Percentiles rank a stretch among this genome's conserved stretches.
Evolutionary conservation across 2,797 vertebrate species (phyloP).

Genomic region (Bradypodion ventrale): DNA sequence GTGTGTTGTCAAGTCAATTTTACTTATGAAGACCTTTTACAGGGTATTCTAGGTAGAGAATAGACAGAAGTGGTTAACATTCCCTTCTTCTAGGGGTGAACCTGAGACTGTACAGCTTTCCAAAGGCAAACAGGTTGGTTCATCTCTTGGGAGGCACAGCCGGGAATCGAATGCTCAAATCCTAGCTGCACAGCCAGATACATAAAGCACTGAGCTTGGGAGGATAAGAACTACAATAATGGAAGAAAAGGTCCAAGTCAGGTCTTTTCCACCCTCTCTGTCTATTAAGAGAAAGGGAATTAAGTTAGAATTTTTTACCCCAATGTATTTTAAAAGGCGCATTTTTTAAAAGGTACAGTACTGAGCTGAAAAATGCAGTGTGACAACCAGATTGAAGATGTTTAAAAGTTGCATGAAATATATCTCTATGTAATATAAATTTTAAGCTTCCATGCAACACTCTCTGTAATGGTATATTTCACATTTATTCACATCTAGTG

Average conservation of each 20-base stretch:
- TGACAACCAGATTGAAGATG: constrained; percentile 77
- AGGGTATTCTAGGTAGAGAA: no score
- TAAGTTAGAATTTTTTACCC: constrained; percentile 66
- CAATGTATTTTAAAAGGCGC: constrained; percentile 69
- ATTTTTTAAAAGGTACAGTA: constrained; percentile 79
- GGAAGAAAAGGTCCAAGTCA: neutral
- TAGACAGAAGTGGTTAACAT: no score
- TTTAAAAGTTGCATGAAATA: constrained; percentile 76
- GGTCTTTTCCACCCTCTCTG: neutral
- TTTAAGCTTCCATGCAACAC: constrained; percentile 77
- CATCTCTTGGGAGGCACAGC: no score
- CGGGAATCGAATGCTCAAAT: no score
- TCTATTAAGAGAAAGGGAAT: constrained; percentile 67
- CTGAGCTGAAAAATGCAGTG: constrained; percentile 78
- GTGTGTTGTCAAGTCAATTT: no score
- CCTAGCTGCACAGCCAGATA: no score
- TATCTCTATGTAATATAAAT: constrained; percentile 77
- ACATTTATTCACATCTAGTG: constrained; percentile 82
- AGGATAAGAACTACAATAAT: neutral
- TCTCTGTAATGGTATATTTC: constrained; percentile 78
- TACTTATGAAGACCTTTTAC: no score
- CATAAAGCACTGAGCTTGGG: no score
- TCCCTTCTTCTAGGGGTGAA: no score
- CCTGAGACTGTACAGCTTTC: no score
- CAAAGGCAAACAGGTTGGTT: no score